These are phyloP conservation scores for Zygothrica quintamaculata DNA, from an alignment of 2,888 invertebrate genomes.

Conservation along the genomic window DNA sequence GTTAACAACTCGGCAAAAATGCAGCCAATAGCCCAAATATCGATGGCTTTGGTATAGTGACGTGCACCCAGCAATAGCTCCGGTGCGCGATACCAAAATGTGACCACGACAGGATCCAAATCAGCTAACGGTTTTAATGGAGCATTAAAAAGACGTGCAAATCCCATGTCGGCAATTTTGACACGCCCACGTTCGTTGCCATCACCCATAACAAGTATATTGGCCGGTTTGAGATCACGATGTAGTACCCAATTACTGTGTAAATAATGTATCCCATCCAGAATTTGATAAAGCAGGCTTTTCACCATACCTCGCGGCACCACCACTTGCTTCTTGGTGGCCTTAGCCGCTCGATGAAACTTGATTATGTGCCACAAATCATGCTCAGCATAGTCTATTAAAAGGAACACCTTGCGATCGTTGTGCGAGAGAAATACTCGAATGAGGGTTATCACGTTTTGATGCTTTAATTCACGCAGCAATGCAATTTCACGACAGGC, in stretches of 20 bases:
- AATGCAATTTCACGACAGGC: conserved; percentile 99
- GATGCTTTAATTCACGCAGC: conserved; percentile 96
- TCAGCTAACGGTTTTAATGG: conserved; percentile 99
- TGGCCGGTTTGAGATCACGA: conserved; percentile 99
- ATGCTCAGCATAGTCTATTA: conserved; percentile 99
- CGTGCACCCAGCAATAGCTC: conserved; percentile 96
- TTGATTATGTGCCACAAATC: conserved; percentile 99
- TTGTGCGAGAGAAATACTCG: conserved; percentile 98
- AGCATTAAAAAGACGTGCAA: conserved; percentile 98
- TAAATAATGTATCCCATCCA: conserved; percentile 99
- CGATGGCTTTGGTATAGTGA: conserved; percentile 99
- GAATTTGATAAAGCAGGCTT: conserved; percentile 97
- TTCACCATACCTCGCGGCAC: conserved; percentile 99
- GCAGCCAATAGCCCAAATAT: conserved; percentile 99
- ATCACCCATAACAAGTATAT: conserved; percentile 99
- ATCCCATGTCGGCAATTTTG: conserved; percentile 99
- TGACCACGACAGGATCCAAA: conserved; percentile 99
- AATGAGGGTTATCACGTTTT: conserved; percentile 98
- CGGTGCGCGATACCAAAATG: conserved; percentile 99
- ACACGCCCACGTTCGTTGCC: conserved; percentile 98
- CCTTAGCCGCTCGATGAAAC: conserved; percentile 98
- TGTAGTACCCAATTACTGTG: conserved; percentile 99
- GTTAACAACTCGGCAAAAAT: conserved; percentile 99
- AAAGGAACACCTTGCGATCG: conserved; percentile 97
- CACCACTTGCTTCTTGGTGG: conserved; percentile 97